Percentiles rank a stretch among this genome's conserved stretches.
phyloP scores from a whole-genome alignment of 2,113 vertebrate genomes.

The Crocuta crocuta region DNA sequence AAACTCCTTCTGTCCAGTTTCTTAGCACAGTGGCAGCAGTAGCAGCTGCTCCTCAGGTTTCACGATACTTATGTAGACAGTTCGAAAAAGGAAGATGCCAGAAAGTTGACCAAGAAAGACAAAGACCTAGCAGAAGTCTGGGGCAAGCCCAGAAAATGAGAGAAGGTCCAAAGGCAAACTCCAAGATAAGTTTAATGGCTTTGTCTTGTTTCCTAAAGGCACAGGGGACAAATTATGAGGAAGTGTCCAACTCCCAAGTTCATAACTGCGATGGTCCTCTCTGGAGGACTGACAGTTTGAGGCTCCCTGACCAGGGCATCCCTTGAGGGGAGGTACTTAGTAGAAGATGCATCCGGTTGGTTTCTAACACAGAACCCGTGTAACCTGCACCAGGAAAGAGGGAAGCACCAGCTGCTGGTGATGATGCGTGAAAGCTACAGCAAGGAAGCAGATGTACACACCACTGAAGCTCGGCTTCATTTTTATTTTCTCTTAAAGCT shows the following conservation, averaged over 20 bases:
- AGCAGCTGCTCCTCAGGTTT: background rate
- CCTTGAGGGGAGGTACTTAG: background rate
- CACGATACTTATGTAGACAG: background rate
- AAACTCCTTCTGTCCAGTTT: background rate
- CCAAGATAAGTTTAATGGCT: background rate
- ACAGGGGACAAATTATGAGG: background rate
- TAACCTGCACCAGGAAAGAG: background rate
- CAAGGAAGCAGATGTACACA: background rate
- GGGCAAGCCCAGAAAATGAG: background rate
- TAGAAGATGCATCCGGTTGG: background rate
- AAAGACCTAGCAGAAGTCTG: background rate
- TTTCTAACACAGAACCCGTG: background rate
- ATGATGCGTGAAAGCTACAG: background rate
- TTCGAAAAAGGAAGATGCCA: background rate
- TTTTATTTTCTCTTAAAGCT: background rate
- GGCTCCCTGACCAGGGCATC: background rate
- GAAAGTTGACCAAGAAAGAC: background rate
- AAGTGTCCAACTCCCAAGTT: background rate
- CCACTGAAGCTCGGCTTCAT: background rate
- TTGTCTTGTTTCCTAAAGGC: background rate
- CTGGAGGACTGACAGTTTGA: background rate
- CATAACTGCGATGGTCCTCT: background rate
- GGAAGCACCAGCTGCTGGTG: background rate
- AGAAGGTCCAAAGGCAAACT: background rate
- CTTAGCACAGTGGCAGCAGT: background rate